These are phyloP conservation scores for Lithodes maja DNA, from an alignment of 2,888 invertebrate species.

Conservation along the genomic window DNA sequence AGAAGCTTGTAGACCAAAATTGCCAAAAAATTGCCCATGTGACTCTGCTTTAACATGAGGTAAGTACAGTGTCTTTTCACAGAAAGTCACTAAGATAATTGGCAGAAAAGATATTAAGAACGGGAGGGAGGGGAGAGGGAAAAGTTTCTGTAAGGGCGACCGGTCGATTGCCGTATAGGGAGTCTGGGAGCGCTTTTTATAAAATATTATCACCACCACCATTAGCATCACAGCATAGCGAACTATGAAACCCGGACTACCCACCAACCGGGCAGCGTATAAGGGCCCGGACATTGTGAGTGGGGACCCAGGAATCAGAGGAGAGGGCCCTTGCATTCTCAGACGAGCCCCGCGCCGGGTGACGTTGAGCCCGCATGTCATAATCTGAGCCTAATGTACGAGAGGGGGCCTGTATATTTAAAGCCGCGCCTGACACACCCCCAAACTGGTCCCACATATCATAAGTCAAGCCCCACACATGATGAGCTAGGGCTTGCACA, in stretches of 20 bases:
- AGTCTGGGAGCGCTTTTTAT: constrained; percentile 5
- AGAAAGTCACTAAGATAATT: constrained; percentile 19
- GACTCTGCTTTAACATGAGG: background rate
- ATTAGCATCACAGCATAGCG: background rate
- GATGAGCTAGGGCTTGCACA: too few species aligned
- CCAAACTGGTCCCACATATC: too few species aligned
- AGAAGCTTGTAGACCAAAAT: too few species aligned
- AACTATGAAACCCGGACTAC: background rate
- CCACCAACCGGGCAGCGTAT: background rate
- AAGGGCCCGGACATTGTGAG: background rate
- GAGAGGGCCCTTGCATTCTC: background rate
- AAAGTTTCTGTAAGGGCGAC: background rate
- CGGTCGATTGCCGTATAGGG: background rate
- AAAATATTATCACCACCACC: constrained; percentile 39
- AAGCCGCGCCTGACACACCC: too few species aligned
- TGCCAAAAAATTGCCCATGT: too few species aligned
- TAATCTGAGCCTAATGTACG: too few species aligned
- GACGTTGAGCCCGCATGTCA: too few species aligned
- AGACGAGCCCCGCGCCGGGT: background rate
- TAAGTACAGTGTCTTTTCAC: constrained; percentile 14
- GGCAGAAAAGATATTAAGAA: constrained; percentile 5
- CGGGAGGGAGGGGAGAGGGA: background rate
- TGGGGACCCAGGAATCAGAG: background rate
- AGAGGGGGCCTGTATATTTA: too few species aligned
- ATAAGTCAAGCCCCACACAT: too few species aligned